phyloP scores from a whole-genome alignment of 2,888 invertebrate genomes.

The Monoplex corrugatus region DNA sequence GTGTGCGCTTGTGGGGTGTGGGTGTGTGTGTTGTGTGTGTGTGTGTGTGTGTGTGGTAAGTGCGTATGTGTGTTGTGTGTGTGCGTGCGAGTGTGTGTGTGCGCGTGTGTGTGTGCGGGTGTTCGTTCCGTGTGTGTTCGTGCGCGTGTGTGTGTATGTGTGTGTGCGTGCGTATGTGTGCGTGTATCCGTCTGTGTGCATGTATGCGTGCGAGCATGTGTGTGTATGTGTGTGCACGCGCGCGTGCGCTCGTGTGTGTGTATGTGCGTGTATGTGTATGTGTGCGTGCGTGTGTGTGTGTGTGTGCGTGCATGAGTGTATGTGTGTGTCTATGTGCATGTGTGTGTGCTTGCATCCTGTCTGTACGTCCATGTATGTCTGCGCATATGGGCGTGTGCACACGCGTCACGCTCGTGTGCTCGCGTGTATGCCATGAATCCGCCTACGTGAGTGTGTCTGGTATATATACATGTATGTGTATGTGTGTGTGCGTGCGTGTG shows the following conservation, averaged over 20 bases:
- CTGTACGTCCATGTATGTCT: not conserved
- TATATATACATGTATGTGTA: not conserved
- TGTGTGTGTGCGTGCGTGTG: not conserved
- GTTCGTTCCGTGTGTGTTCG: not conserved
- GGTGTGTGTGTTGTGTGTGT: not conserved
- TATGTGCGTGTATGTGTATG: constrained; percentile 16
- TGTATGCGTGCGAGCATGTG: not conserved
- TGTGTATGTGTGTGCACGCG: not conserved
- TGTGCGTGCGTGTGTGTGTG: not conserved
- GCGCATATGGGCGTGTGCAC: not conserved
- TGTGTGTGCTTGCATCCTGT: too few species aligned
- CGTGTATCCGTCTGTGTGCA: not conserved
- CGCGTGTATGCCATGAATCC: too few species aligned
- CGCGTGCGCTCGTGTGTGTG: not conserved
- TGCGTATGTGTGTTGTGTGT: not conserved
- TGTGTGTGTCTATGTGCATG: not conserved
- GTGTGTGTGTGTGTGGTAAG: not conserved
- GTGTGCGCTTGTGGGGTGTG: not conserved
- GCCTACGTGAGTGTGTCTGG: too few species aligned
- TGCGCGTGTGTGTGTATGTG: not conserved
- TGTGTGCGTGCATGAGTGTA: not conserved
- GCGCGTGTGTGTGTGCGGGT: not conserved
- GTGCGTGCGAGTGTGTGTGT: not conserved
- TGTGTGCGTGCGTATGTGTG: not conserved
- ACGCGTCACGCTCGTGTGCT: too few species aligned